These are phyloP conservation scores for Tryphoninae sp. DNA, from an alignment of 2,888 invertebrate genomes.

Conservation along the genomic window DNA sequence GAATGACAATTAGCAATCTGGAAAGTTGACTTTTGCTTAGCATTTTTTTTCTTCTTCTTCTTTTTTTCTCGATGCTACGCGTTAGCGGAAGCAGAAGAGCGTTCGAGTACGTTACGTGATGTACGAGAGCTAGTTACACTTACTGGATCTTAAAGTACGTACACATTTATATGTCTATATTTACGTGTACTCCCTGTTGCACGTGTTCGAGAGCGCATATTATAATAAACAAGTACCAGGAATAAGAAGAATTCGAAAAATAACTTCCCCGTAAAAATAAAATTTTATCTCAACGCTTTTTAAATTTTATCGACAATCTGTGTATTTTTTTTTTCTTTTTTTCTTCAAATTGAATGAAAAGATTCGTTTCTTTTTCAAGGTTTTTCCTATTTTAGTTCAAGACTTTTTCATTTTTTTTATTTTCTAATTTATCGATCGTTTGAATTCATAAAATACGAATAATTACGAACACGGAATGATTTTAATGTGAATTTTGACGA, in stretches of 20 bases:
- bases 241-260: conserved; percentile 7
- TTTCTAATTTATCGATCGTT: too few relatives aligned
- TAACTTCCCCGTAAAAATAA: conserved; percentile 27
- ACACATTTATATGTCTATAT: conserved; percentile 1
- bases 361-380: too few relatives aligned
- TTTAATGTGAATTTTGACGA: too few relatives aligned
- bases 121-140: conserved; percentile 42
- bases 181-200: neutral
- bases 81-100: conserved; percentile 53
- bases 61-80: conserved; percentile 27
- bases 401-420: too few relatives aligned
- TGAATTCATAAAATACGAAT: too few relatives aligned
- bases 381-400: too few relatives aligned
- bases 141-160: conserved; percentile 26
- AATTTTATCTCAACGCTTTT: neutral
- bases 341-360: too few relatives aligned
- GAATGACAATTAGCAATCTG: conserved; percentile 16
- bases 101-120: conserved; percentile 57
- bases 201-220: conserved; percentile 4
- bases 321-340: too few relatives aligned
- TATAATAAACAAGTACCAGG: conserved; percentile 1
- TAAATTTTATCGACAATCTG: neutral
- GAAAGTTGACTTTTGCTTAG: conserved; percentile 47
- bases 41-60: neutral
- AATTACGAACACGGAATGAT: too few relatives aligned